A percentile compares a stretch with the other conserved stretches of the same genome.
These are phyloP conservation scores for Clarias batrachus DNA, from an alignment of 2,113 vertebrate species.

Conservation along the genomic window DNA sequence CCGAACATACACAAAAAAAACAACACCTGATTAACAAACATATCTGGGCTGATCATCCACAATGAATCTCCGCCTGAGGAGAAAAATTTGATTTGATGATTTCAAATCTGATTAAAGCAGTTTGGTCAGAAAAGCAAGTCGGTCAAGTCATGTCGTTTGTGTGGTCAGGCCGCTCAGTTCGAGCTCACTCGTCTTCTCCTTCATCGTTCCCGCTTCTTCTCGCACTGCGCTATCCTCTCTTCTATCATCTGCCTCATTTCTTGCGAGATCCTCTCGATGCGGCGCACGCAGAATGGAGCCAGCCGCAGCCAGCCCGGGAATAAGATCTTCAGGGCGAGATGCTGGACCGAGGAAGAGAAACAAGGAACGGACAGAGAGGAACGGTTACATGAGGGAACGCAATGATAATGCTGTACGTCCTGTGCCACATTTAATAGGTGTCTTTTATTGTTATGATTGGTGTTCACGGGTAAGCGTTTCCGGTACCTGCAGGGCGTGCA, in stretches of 20 bases:
- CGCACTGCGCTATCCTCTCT: not conserved
- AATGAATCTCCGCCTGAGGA: not conserved
- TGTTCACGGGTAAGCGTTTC: not conserved
- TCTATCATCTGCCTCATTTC: not conserved
- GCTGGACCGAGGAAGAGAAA: constrained; percentile 48
- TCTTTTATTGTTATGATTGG: not conserved
- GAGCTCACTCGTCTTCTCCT: not conserved
- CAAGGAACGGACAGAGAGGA: not conserved
- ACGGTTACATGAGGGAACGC: not conserved
- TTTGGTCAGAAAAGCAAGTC: not conserved
- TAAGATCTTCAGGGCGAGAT: constrained; percentile 53
- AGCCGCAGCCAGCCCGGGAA: constrained; percentile 66
- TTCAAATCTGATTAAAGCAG: not conserved
- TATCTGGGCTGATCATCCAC: not conserved
- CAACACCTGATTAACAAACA: not conserved
- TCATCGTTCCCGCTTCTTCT: not conserved
- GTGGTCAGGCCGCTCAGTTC: not conserved
- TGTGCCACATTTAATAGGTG: not conserved
- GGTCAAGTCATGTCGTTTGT: too few species aligned
- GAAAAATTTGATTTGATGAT: too few species aligned
- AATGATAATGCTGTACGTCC: too few species aligned
- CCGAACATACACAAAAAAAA: not conserved
- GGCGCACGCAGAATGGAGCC: constrained; percentile 58
- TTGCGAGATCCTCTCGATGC: not conserved
- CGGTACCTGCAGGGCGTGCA: constrained; percentile 73